A percentile compares a stretch with the other conserved stretches of the same genome.
These are phyloP conservation scores for Argya squamiceps DNA, from an alignment of 2,797 vertebrate genomes.

Conservation along the genomic window DNA sequence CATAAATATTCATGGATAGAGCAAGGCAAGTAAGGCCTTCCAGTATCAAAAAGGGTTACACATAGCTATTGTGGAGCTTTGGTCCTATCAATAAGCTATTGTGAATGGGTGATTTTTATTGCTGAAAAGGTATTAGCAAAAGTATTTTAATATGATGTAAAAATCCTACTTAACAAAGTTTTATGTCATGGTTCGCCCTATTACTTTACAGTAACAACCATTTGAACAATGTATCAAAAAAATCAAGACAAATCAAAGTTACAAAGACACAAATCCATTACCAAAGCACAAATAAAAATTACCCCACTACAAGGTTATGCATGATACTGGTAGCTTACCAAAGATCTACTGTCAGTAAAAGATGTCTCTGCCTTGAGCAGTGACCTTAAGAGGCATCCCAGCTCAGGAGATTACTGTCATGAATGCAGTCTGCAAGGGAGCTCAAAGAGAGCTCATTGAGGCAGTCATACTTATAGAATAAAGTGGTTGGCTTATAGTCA, in stretches of 20 bases:
- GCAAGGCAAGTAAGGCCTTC: background rate
- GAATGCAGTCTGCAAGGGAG: background rate
- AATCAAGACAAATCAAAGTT: background rate
- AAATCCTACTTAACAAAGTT: background rate
- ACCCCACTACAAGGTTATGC: background rate
- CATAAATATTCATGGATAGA: background rate
- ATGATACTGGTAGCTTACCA: background rate
- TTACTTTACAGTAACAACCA: background rate
- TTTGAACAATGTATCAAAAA: background rate
- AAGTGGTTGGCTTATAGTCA: background rate
- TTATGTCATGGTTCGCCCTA: fast-evolving
- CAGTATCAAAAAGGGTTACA: background rate
- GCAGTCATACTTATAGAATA: background rate
- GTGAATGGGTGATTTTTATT: background rate
- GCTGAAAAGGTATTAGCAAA: background rate
- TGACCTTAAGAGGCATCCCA: too few species aligned
- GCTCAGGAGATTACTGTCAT: background rate
- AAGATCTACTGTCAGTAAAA: background rate
- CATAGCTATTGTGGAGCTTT: background rate
- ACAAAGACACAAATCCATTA: background rate
- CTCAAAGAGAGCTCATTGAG: background rate
- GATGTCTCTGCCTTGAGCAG: background rate
- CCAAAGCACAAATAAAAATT: background rate
- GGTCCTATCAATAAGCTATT: background rate
- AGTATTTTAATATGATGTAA: background rate